Percentiles rank a stretch among this genome's conserved stretches.
These are phyloP conservation scores for Terebella lapidaria DNA, from an alignment of 2,888 invertebrate genomes.

Conservation along the genomic window DNA sequence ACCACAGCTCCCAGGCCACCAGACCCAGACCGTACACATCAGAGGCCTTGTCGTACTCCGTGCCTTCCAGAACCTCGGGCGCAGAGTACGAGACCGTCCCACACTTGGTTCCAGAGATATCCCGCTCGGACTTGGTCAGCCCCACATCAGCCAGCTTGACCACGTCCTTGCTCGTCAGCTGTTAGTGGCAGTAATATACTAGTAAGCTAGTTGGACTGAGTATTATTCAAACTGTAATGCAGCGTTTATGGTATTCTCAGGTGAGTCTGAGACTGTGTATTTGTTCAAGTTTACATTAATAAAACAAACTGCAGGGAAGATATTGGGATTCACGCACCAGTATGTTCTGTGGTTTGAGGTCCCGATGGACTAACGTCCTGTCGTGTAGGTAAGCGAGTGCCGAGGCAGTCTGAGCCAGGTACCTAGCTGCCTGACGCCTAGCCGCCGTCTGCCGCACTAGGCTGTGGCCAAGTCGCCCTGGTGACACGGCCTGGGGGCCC, in stretches of 20 bases:
- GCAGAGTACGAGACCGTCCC: constrained; percentile 42
- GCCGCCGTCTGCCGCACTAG: constrained; percentile 21
- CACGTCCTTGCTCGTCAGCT: constrained; percentile 25
- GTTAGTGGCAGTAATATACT: constrained; percentile 1
- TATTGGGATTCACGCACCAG: constrained; percentile 37
- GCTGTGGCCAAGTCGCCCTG: constrained; percentile 23
- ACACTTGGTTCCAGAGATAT: constrained; percentile 35
- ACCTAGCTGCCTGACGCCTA: constrained; percentile 29
- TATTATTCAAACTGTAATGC: neutral
- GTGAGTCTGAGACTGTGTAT: no score
- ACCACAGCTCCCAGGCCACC: constrained; percentile 42
- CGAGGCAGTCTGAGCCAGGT: constrained; percentile 28
- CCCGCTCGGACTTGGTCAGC: constrained; percentile 32
- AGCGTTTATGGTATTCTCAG: no score
- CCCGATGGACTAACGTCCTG: constrained; percentile 38
- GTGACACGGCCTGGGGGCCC: constrained; percentile 15
- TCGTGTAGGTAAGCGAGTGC: constrained; percentile 37
- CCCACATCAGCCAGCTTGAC: constrained; percentile 44
- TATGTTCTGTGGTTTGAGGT: constrained; percentile 43
- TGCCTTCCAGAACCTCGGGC: constrained; percentile 37
- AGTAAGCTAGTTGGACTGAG: neutral
- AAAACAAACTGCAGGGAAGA: no score
- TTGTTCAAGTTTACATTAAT: no score
- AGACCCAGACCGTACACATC: constrained; percentile 36
- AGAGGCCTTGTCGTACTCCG: constrained; percentile 21